A percentile compares a stretch with the other conserved stretches of the same genome.
phyloP scores from a whole-genome alignment of 2,797 vertebrate genomes.

The Triplophysa yarkandensis region DNA sequence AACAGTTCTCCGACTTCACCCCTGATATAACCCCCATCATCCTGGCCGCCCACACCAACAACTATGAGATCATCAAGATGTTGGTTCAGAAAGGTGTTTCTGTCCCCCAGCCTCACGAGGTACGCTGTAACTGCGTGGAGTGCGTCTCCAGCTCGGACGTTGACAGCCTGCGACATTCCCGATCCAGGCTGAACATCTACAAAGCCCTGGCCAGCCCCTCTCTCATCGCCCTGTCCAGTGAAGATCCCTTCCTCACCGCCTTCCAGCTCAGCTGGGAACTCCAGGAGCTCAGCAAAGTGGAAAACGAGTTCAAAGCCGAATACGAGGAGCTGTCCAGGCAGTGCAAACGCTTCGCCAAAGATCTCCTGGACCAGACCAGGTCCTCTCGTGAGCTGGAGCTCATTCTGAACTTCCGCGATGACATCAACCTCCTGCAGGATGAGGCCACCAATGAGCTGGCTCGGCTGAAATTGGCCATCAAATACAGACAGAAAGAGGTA shows the following conservation, averaged over 20 bases:
- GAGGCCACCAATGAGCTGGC: conserved; percentile 89
- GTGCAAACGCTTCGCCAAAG: conserved; percentile 94
- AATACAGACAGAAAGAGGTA: conserved; percentile 98
- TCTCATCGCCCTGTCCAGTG: conserved; percentile 90
- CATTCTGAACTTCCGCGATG: conserved; percentile 94
- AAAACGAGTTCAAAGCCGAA: conserved; percentile 96
- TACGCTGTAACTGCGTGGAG: conserved; percentile 92
- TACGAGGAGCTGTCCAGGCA: conserved; percentile 90
- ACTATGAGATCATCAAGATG: conserved; percentile 96
- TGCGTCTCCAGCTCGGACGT: conserved; percentile 90
- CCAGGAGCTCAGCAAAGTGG: conserved; percentile 90
- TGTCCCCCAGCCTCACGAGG: conserved; percentile 90
- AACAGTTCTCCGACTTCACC: conserved; percentile 96
- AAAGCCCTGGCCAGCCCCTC: conserved; percentile 92
- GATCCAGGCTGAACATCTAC: conserved; percentile 95
- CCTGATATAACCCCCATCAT: conserved; percentile 98
- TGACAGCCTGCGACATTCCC: conserved; percentile 92
- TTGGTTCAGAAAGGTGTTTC: conserved; percentile 93
- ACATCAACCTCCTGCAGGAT: conserved; percentile 86
- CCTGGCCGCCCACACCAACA: conserved; percentile 96
- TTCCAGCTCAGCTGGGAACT: conserved; percentile 98
- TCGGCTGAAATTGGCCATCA: conserved; percentile 94
- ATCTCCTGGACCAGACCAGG: conserved; percentile 95
- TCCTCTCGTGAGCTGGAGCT: conserved; percentile 94
- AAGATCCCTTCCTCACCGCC: conserved; percentile 96